Percentiles rank a stretch among this genome's conserved stretches.
Evolutionary conservation across 2,113 vertebrate species (phyloP).

Genomic region (Isichthys henryi): DNA sequence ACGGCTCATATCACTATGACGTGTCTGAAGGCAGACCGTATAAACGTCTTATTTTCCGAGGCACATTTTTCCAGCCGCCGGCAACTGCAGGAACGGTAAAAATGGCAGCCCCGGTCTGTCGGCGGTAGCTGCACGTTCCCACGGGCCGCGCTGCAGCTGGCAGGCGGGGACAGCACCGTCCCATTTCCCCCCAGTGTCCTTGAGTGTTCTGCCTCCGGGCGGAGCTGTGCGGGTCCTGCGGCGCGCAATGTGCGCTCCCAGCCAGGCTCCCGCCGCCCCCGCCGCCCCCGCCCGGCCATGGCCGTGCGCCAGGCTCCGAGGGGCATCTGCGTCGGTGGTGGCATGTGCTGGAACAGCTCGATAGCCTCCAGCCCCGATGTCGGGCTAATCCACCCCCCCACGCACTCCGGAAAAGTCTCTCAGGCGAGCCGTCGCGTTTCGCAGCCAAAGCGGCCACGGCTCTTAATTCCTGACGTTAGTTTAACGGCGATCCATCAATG

Average conservation of each 20-base stretch:
- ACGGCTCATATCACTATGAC: not conserved
- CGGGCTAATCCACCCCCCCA: conserved; percentile 18
- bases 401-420: conserved; percentile 31
- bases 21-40: not conserved
- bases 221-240: conserved; percentile 57
- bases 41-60: not conserved
- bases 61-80: not conserved
- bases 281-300: conserved; percentile 59
- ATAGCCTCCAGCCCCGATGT: conserved; percentile 14
- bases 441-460: not conserved
- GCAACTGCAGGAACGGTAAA: not conserved
- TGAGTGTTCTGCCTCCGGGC: conserved; percentile 68
- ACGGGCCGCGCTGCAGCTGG: conserved; percentile 47
- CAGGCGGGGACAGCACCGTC: conserved; percentile 56
- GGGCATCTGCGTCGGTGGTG: conserved; percentile 40
- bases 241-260: conserved; percentile 65
- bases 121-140: not conserved
- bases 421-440: conserved; percentile 9
- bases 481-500: not conserved
- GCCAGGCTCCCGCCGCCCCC: conserved; percentile 55
- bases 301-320: conserved; percentile 62
- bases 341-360: conserved; percentile 14
- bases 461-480: not conserved
- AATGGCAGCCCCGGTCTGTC: not conserved
- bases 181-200: conserved; percentile 68